phyloP scores from a whole-genome alignment of 2,888 invertebrate genomes.

The Drosophila subquinaria region DNA sequence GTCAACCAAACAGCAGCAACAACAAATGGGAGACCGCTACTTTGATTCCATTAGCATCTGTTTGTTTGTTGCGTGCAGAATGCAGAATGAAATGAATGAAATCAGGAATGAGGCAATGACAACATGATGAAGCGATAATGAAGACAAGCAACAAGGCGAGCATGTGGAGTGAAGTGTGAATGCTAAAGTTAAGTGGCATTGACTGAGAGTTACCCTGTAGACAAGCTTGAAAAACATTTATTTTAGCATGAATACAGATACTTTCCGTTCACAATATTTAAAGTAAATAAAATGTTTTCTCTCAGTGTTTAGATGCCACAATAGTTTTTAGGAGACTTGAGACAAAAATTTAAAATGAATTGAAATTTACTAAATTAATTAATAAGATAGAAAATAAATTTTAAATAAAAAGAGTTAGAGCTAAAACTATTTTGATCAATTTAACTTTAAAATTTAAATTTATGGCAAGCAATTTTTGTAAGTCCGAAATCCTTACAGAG shows the following conservation, averaged over 20 bases:
- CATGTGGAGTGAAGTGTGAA: too few relatives aligned
- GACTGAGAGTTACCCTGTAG: not conserved
- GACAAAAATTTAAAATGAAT: too few relatives aligned
- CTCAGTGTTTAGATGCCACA: too few relatives aligned
- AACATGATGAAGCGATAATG: constrained; percentile 32
- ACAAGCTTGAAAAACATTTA: not conserved
- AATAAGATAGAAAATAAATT: too few relatives aligned
- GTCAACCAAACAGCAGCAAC: constrained; percentile 27
- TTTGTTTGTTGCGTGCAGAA: constrained; percentile 44
- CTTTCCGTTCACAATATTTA: not conserved
- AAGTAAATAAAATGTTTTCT: not conserved
- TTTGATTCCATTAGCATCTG: constrained; percentile 58
- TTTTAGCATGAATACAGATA: too few relatives aligned
- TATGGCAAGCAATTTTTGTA: too few relatives aligned
- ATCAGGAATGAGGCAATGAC: constrained; percentile 40
- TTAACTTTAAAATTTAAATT: too few relatives aligned
- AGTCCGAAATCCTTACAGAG: too few relatives aligned
- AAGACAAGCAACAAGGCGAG: constrained; percentile 37
- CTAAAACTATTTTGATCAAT: too few relatives aligned
- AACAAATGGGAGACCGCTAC: constrained; percentile 20
- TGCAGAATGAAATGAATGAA: constrained; percentile 39
- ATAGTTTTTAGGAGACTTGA: too few relatives aligned
- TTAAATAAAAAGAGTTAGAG: too few relatives aligned
- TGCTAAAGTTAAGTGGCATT: not conserved
- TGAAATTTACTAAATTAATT: too few relatives aligned